These are phyloP conservation scores for Pituophis catenifer DNA, from an alignment of 2,113 vertebrate species.

Conservation along the genomic window DNA sequence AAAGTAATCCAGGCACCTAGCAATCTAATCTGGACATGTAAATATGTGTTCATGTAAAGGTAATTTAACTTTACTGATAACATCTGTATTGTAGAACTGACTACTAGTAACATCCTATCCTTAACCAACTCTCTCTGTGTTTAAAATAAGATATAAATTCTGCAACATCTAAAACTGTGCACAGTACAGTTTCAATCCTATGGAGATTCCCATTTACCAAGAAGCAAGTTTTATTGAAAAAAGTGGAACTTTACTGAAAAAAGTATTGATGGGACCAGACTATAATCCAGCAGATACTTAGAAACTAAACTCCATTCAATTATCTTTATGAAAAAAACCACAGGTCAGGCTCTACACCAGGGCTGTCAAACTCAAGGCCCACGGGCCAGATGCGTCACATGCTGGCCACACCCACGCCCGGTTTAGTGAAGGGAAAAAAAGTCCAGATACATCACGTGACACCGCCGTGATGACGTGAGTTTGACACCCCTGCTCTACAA, in stretches of 20 bases:
- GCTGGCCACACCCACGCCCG: no score
- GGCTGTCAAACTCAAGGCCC: no score
- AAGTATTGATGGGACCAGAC: neutral
- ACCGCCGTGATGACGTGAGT: no score
- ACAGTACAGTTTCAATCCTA: neutral
- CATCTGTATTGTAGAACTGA: neutral
- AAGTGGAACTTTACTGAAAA: neutral
- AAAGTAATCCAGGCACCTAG: neutral
- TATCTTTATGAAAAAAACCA: neutral
- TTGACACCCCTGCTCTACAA: neutral
- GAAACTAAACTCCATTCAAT: neutral
- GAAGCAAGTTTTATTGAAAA: neutral
- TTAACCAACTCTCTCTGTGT: neutral
- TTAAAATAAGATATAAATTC: neutral
- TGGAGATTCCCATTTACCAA: neutral
- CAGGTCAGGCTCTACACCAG: neutral
- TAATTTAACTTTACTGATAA: neutral
- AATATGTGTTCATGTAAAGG: neutral
- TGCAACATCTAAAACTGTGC: neutral
- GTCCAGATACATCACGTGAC: no score
- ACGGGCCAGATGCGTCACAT: no score
- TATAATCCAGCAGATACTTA: neutral
- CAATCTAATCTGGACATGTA: neutral
- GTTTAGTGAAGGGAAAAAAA: no score
- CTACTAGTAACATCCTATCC: neutral